Conservation (phyloP, 2,797 vertebrate genomes). For the Pteropus rufus region DNA sequence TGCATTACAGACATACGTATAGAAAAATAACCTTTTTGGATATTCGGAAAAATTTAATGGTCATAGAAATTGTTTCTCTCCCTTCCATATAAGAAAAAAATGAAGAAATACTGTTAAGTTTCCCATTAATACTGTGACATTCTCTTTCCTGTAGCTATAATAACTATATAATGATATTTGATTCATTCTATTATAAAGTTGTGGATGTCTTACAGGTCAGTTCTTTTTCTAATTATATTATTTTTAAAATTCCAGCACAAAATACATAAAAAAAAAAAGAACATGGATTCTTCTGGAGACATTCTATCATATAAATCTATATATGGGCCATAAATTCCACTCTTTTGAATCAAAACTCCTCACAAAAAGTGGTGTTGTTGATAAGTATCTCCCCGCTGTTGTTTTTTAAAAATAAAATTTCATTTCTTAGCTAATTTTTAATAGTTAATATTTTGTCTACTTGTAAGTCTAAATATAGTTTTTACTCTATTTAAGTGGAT, state of each 20-base stretch:
- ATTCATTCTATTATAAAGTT: slow-evolving; percentile 3
- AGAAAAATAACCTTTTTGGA: background rate
- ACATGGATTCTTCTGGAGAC: background rate
- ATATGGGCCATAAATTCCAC: background rate
- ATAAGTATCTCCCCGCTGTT: background rate
- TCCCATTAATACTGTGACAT: background rate
- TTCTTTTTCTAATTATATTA: background rate
- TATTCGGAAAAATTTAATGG: background rate
- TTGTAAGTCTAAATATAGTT: slow-evolving; percentile 51
- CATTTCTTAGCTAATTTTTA: slow-evolving; percentile 37
- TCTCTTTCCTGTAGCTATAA: background rate
- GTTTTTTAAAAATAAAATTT: background rate
- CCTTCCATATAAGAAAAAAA: background rate
- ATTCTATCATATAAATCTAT: background rate
- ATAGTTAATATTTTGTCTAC: slow-evolving; percentile 10
- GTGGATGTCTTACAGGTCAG: background rate
- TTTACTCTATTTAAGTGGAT: slow-evolving; percentile 40
- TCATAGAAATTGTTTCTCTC: background rate
- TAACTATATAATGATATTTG: background rate
- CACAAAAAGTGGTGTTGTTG: background rate
- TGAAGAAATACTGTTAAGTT: background rate
- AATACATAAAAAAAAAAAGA: background rate
- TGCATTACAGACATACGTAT: background rate
- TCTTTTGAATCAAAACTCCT: background rate
- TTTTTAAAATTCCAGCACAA: background rate